Base-by-base conservation (phyloP, 1,140 invertebrate genomes). In the Drosophila kikkawai region DNA sequence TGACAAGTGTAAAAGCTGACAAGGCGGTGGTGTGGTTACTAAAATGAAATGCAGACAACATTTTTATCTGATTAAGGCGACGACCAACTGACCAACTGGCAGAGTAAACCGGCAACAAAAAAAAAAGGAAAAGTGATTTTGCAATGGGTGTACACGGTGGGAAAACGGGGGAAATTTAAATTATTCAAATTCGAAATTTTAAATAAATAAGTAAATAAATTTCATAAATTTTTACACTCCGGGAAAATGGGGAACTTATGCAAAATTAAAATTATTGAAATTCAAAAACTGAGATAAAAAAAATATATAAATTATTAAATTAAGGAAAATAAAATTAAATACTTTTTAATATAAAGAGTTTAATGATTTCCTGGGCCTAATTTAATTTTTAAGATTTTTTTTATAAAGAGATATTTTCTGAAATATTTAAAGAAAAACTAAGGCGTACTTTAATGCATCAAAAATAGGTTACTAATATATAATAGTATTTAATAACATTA, bases 1-100 rank as follows among this genome's bases (percentile, higher is more conserved):
- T 88, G 84, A 88, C 84, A 88, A 88, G 84, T 88, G 84, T 80
- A 88, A 88, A 84, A 88, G 84, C 79, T 87, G 84, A 87, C 84
- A 88, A 66, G 83, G 73, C 75, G 77, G 61, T 39, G 77, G 61
- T 39, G 73, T 61, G 48, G 58, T 75, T n/a, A 45, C 74, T 53
- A 78, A 88, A 86, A 86, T 80, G 83, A 87, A 87, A 86, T 85
- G 82, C 79, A 81, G 69, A 60, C 70, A 75, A 76, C 81, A 66
- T 64, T 61, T 81, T 90, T 90, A 88, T 90, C 85, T 79, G 85
- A 90, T 88, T 90, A 69, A 69, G 48, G 11, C 57, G 41, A 60
- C 71, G 80, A 66, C 74, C 65, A 74, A 75, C 45, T 80, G 56
- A 66, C 68, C 79, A 79, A 75, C 41, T 57, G 60, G 22, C 55